A percentile compares a stretch with the other conserved stretches of the same genome.
These are phyloP conservation scores for Lasioglossum villosulum DNA, from an alignment of 2,888 invertebrate genomes.

Conservation along the genomic window DNA sequence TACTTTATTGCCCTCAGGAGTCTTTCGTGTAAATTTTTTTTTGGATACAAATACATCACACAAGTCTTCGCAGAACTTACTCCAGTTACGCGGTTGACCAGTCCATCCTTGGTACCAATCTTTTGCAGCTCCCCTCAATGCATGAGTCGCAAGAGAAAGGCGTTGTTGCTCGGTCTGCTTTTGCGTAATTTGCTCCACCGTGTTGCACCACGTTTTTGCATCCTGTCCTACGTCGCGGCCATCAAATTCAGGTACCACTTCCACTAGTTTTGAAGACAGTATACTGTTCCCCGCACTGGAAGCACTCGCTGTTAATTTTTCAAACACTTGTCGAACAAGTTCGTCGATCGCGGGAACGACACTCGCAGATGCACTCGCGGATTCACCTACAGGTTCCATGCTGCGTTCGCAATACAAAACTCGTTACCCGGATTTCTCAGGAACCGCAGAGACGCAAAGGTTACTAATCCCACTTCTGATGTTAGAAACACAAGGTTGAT, in stretches of 20 bases:
- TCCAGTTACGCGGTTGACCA: constrained; percentile 1
- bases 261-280: not conserved
- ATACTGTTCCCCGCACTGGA: not conserved
- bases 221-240: not conserved
- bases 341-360: not conserved
- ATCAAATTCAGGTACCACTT: not conserved
- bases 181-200: not conserved
- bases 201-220: not conserved
- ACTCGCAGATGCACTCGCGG: not conserved
- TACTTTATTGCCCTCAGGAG: not conserved
- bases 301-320: not conserved
- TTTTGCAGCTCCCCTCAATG: not conserved
- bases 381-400: not conserved
- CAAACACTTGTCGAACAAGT: not conserved
- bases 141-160: not conserved
- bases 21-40: not conserved
- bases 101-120: not conserved
- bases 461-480: not conserved
- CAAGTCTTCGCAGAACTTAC: constrained; percentile 3
- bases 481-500: not conserved
- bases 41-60: constrained; percentile 5
- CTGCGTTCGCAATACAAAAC: not conserved
- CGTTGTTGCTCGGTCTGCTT: not conserved
- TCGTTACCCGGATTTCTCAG: too few species aligned
- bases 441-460: not conserved